phyloP scores from a whole-genome alignment of 2,113 vertebrate species.

The Bufo bufo region DNA sequence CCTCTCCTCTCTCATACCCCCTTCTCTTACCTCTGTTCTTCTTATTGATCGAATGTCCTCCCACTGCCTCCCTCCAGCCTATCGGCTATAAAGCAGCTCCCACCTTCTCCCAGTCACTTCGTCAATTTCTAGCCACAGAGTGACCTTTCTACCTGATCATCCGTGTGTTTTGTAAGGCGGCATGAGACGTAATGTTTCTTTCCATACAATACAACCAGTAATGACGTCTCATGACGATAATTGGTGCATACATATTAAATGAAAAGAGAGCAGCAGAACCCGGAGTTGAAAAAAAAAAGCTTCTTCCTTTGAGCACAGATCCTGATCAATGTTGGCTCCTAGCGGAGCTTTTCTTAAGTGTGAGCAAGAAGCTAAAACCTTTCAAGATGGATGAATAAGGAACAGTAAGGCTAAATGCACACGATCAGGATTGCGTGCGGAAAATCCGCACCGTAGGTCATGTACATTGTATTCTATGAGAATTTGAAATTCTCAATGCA shows the following conservation, averaged over 20 bases:
- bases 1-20: neutral
- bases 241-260: neutral
- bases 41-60: slow-evolving; percentile 1
- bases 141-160: neutral
- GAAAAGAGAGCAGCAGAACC: neutral
- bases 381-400: neutral
- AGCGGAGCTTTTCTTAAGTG: neutral
- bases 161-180: neutral
- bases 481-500: too few relatives aligned
- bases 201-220: neutral
- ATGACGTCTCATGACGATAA: neutral
- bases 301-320: neutral
- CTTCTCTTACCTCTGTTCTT: neutral
- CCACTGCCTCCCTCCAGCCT: neutral
- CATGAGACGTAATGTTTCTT: neutral
- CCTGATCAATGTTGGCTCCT: neutral
- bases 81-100: neutral
- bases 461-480: too few relatives aligned
- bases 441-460: too few relatives aligned
- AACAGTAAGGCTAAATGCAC: neutral
- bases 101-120: neutral
- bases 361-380: neutral
- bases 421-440: too few relatives aligned
- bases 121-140: neutral
- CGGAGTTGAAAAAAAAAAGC: neutral